Conservation (phyloP, 2,113 vertebrate genomes). For the Cochlearius cochlearius region DNA sequence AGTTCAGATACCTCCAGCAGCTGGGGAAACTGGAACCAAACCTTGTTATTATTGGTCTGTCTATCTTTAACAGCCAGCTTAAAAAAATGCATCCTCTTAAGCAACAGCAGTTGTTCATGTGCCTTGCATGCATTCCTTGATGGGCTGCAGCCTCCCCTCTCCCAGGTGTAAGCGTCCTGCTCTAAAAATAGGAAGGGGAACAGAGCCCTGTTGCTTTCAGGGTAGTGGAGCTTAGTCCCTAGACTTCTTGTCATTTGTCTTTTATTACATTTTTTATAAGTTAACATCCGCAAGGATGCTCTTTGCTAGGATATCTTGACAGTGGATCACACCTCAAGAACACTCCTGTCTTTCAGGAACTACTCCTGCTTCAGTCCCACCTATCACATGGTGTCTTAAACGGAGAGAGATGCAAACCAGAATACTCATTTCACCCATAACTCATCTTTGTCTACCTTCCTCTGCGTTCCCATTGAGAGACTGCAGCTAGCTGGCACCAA, state of each 20-base stretch:
- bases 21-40: not conserved
- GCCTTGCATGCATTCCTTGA: not conserved
- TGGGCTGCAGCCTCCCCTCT: not conserved
- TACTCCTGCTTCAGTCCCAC: not conserved
- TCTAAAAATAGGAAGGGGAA: not conserved
- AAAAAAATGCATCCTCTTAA: not conserved
- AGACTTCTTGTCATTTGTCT: no score
- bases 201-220: not conserved
- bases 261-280: fast-evolving
- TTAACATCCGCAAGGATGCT: fast-evolving
- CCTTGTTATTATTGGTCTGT: not conserved
- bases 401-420: not conserved
- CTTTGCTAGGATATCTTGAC: no score
- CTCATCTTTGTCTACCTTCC: no score
- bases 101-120: not conserved
- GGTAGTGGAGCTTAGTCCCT: not conserved
- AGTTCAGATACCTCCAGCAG: not conserved
- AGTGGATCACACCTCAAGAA: not conserved
- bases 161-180: not conserved
- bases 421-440: not conserved
- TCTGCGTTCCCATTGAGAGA: not conserved
- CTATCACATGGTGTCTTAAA: not conserved
- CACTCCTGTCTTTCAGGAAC: not conserved
- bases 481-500: not conserved
- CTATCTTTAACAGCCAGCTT: not conserved